phyloP scores from a whole-genome alignment of 1,140 invertebrate species.

The Drosophila pseudoananassae region DNA sequence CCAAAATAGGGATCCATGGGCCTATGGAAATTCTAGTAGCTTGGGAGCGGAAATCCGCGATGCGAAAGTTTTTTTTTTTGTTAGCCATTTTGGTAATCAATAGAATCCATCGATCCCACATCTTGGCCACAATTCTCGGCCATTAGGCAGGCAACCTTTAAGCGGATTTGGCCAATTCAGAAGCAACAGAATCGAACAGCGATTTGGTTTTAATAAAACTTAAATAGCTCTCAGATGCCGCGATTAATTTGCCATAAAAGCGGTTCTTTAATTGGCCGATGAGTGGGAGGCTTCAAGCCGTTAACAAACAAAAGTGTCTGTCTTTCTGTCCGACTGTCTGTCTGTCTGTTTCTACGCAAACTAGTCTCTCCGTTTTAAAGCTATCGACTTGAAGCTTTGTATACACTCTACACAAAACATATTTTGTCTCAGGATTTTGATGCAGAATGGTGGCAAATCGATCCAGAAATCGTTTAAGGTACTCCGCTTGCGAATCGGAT shows the following conservation, averaged over 20 bases:
- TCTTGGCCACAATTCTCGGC: slow-evolving; percentile 14
- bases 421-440: too few relatives aligned
- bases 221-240: slow-evolving; percentile 41
- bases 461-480: too few relatives aligned
- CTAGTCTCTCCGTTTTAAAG: too few relatives aligned
- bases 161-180: slow-evolving; percentile 52
- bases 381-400: too few relatives aligned
- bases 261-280: slow-evolving; percentile 27
- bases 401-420: too few relatives aligned
- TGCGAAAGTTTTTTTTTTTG: slow-evolving; percentile 47
- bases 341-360: too few relatives aligned
- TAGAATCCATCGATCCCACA: slow-evolving; percentile 36
- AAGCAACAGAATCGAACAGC: slow-evolving; percentile 43
- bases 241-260: slow-evolving; percentile 71
- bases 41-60: slow-evolving; percentile 70
- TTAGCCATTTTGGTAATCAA: slow-evolving; percentile 34
- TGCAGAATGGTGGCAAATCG: too few relatives aligned
- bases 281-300: slow-evolving; percentile 24
- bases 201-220: slow-evolving; percentile 68
- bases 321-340: too few relatives aligned
- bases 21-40: slow-evolving; percentile 68
- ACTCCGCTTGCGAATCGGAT: too few relatives aligned
- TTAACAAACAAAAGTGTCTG: slow-evolving; percentile 45
- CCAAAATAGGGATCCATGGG: slow-evolving; percentile 28
- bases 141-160: slow-evolving; percentile 11